These are phyloP conservation scores for Caenorhabditis latens DNA, from an alignment of 1,140 invertebrate genomes.

Conservation along the genomic window DNA sequence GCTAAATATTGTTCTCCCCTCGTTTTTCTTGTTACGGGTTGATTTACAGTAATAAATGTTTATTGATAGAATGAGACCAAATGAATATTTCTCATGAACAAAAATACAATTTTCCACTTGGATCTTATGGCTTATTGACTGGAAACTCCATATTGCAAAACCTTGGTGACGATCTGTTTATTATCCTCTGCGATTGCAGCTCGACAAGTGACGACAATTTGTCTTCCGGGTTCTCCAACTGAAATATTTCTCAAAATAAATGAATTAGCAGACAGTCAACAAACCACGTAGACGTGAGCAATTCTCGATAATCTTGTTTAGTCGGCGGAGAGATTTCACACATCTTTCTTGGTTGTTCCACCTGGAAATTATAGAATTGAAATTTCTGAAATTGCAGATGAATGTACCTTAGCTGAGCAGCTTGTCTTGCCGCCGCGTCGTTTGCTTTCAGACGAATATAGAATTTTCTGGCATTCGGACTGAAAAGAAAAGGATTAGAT, in stretches of 20 bases:
- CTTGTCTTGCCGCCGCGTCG: constrained; percentile 58
- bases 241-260: not conserved
- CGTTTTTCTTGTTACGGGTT: not conserved
- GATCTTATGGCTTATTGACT: not conserved
- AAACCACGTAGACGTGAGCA: constrained; percentile 49
- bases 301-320: constrained; percentile 62
- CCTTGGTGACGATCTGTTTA: constrained; percentile 56
- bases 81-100: no score
- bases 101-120: no score
- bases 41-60: not conserved
- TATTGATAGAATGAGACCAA: no score
- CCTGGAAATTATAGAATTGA: not conserved
- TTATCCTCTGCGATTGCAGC: constrained; percentile 59
- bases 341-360: constrained; percentile 49
- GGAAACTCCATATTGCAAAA: constrained; percentile 55
- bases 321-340: constrained; percentile 54
- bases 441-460: constrained; percentile 56
- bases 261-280: not conserved
- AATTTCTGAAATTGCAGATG: not conserved
- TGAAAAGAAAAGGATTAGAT: not conserved
- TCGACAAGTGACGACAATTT: constrained; percentile 54
- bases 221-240: constrained; percentile 57
- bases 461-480: constrained; percentile 57
- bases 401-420: constrained; percentile 27
- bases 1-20: constrained; percentile 1